phyloP scores from a whole-genome alignment of 2,888 invertebrate genomes.

The Vanessa cardui region DNA sequence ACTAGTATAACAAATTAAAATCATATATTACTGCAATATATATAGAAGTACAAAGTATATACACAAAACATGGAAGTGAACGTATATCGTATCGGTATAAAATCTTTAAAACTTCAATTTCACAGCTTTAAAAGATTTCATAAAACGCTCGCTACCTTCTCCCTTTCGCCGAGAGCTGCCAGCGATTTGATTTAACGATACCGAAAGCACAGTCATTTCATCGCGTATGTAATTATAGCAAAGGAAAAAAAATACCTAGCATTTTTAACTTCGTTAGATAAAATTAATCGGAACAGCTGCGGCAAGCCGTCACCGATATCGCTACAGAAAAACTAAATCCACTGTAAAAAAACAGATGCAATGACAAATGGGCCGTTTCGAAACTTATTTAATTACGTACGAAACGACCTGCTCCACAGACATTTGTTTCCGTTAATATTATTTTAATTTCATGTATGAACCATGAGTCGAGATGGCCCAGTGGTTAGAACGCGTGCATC shows the following conservation, averaged over 20 bases:
- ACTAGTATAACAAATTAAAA: too few relatives aligned
- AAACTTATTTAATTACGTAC: constrained; percentile 21
- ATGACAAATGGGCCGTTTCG: constrained; percentile 37
- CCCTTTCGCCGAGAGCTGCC: neutral
- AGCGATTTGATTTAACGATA: constrained; percentile 4
- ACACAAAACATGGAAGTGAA: neutral
- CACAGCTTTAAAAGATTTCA: too few relatives aligned
- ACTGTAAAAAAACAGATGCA: constrained; percentile 29
- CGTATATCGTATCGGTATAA: neutral
- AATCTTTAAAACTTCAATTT: neutral
- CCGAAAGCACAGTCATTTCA: constrained; percentile 20
- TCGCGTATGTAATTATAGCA: constrained; percentile 56
- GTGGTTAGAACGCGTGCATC: too few relatives aligned
- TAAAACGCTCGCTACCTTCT: neutral
- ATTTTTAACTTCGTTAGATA: constrained; percentile 59
- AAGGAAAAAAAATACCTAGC: constrained; percentile 49
- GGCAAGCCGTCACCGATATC: constrained; percentile 45
- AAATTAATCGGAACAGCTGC: constrained; percentile 71
- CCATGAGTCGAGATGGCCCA: too few relatives aligned
- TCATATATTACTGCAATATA: too few relatives aligned
- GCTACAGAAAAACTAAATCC: constrained; percentile 34
- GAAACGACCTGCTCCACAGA: constrained; percentile 10
- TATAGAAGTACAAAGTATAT: too few relatives aligned
- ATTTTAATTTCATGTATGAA: neutral
- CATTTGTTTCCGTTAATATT: constrained; percentile 9